phyloP scores from a whole-genome alignment of 2,888 invertebrate genomes.

The Apomyelois bistriatella region DNA sequence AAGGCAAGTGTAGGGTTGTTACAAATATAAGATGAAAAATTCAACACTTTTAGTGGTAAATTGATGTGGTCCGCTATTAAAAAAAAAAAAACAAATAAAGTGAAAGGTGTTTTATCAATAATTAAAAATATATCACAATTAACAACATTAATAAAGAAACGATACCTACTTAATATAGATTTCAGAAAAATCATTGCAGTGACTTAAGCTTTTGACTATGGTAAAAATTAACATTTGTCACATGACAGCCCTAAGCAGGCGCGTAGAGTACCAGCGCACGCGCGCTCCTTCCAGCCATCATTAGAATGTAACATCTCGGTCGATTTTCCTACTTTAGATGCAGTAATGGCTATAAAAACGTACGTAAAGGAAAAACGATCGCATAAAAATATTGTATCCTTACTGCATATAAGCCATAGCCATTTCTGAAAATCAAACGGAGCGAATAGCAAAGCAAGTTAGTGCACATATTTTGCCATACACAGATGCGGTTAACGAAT shows the following conservation, averaged over 20 bases:
- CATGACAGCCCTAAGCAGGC: conserved; percentile 43
- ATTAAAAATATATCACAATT: too few relatives aligned
- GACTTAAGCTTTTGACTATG: too few relatives aligned
- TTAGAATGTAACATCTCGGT: conserved; percentile 76
- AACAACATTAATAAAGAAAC: too few relatives aligned
- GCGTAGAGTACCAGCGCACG: conserved; percentile 67
- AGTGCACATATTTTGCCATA: conserved; percentile 75
- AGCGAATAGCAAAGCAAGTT: conserved; percentile 62
- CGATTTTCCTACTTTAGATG: conserved; percentile 78
- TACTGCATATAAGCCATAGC: conserved; percentile 66
- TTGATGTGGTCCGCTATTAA: too few relatives aligned
- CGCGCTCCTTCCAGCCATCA: conserved; percentile 66
- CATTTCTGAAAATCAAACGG: conserved; percentile 81
- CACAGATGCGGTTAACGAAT: conserved; percentile 66
- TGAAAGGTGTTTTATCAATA: too few relatives aligned
- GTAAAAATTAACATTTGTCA: not conserved
- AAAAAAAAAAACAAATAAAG: too few relatives aligned
- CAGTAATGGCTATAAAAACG: conserved; percentile 74
- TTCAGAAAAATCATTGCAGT: too few relatives aligned
- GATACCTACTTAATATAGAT: too few relatives aligned
- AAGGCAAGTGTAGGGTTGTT: conserved; percentile 21
- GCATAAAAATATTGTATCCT: conserved; percentile 79
- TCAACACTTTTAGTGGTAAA: not conserved
- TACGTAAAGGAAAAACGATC: conserved; percentile 63
- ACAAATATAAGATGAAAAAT: not conserved